Conservation (phyloP, 37 sponge, comb jelly and placozoan genomes). For the Bolinopsis microptera region DNA sequence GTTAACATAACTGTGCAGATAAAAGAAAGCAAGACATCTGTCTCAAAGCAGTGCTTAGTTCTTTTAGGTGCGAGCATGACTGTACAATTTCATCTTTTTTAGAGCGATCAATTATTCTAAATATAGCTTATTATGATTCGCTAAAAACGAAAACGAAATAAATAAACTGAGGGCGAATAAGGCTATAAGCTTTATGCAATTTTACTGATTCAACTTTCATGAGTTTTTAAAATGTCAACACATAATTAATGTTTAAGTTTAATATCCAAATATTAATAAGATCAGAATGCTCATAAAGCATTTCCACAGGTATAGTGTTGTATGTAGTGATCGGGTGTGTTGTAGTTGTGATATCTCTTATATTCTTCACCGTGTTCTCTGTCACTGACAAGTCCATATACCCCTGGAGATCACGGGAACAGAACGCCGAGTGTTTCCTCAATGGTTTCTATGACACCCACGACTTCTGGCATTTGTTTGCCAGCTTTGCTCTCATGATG, state of each 20-base stretch:
- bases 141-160: no score
- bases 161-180: no score
- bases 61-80: no score
- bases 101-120: no score
- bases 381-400: conserved; percentile 55
- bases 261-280: no score
- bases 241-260: neutral
- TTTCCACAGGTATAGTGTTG: neutral
- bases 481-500: conserved; percentile 56
- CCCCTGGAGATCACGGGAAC: conserved; percentile 28
- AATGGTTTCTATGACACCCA: conserved; percentile 55
- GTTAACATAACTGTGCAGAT: neutral
- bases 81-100: no score
- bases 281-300: no score
- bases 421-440: neutral
- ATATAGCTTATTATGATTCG: no score
- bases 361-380: conserved; percentile 46
- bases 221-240: neutral
- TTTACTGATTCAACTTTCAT: no score
- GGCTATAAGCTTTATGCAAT: no score
- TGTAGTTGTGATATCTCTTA: neutral
- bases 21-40: neutral
- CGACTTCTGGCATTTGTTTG: conserved; percentile 62
- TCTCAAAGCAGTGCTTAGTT: neutral
- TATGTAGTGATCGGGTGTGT: conserved; percentile 1